Evolutionary conservation across 2,888 invertebrate genomes (phyloP).

Genomic region (Acrocera orbiculus): DNA sequence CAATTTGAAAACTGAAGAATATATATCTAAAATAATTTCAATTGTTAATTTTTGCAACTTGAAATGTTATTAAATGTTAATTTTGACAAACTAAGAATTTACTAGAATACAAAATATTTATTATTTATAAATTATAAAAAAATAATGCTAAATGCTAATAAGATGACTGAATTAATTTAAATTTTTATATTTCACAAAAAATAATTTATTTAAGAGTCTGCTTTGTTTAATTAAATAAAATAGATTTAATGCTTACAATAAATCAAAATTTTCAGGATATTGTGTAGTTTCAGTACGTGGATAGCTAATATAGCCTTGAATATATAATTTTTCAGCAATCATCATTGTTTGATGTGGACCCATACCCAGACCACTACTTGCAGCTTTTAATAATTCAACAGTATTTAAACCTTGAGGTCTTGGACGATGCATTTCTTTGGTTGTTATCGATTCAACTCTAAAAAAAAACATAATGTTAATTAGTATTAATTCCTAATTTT

Average conservation of each 20-base stretch:
- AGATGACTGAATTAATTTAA: too few species aligned
- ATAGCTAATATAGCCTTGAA: slow-evolving; percentile 93
- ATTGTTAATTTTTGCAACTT: background rate
- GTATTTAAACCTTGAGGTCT: slow-evolving; percentile 90
- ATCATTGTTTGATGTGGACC: slow-evolving; percentile 87
- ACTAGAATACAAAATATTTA: too few species aligned
- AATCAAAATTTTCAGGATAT: slow-evolving; percentile 89
- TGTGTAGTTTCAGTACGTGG: slow-evolving; percentile 96
- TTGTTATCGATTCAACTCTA: slow-evolving; percentile 56
- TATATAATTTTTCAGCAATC: slow-evolving; percentile 66
- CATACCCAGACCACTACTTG: slow-evolving; percentile 80
- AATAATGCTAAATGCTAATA: too few species aligned
- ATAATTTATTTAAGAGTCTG: too few species aligned
- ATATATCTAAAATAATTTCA: too few species aligned
- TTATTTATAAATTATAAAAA: too few species aligned
- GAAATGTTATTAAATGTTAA: background rate
- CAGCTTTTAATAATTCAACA: slow-evolving; percentile 86
- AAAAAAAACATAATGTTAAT: background rate
- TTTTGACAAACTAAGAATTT: background rate
- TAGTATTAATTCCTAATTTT: slow-evolving; percentile 1
- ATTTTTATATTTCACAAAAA: too few species aligned
- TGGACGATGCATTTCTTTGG: slow-evolving; percentile 72
- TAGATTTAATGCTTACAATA: slow-evolving; percentile 42
- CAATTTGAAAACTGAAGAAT: too few species aligned
- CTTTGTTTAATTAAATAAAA: too few species aligned